Evolutionary conservation across 64 coral and sea anemone genomes (phyloP), one percentile per base, ranked within the genome.

Genomic region (Astreopora myriophthalma): DNA sequence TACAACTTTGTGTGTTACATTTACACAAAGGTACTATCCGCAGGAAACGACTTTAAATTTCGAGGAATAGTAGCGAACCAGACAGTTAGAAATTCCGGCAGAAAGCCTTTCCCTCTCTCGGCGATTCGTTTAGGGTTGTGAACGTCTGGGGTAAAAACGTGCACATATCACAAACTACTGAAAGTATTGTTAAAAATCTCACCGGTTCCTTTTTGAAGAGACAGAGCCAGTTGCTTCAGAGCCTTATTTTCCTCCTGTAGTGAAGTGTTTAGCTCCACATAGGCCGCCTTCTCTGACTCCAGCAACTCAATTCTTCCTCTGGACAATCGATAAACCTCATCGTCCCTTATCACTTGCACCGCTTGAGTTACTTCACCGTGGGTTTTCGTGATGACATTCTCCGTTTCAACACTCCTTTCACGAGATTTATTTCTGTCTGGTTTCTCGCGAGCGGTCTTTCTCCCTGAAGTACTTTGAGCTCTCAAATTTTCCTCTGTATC

Each of bases 231-330:
- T 39, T 99, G 94, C 85, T 96, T 99, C 42, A 99, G 68, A 62
- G 86, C 94, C 71, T 66, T 90, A 42, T 99, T 99, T 76, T 99
- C 97, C 73, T 91, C 70, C 3, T 93, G 90, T 13, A 99, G 35
- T n/a, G 97, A 99, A 29, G 87, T 52, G 35, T 97, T 97, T n/a
- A 97, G 65, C 11, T 97, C 95, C 85, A 86, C 66, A 34, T 91
- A 76, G 6, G 93, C 93, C 46, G 27, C 36, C 62, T 91, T 94
- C 29, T 94, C 88, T 57, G 86, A 85, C 60, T 94, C 87, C n/a
- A 94, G 73, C 37, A 91, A 61, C 3, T 94, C 87, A 78, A 94
- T 87, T 38, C 93, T 38, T 70, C 88, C 88, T 80, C 72, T 89
- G 38, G 88, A 83, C 69, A 94, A 26, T 31, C 73, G 74, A 63